phyloP scores from a whole-genome alignment of 2,797 vertebrate species.

The Scarus forsteni region DNA sequence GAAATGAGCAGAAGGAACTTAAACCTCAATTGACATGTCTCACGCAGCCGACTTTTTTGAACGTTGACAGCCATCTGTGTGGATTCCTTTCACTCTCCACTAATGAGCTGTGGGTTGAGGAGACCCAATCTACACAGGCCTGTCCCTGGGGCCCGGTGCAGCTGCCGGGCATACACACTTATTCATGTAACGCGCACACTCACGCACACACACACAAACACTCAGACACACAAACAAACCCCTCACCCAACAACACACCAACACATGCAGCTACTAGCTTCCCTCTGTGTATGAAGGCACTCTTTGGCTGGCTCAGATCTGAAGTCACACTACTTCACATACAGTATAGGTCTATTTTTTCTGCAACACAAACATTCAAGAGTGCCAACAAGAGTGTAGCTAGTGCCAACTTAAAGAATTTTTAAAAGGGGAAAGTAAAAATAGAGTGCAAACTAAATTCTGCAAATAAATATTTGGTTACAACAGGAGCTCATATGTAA shows the following conservation, averaged over 20 bases:
- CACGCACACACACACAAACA: conserved; percentile 23
- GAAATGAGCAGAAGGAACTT: conserved; percentile 85
- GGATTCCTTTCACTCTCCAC: conserved; percentile 87
- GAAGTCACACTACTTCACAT: conserved; percentile 72
- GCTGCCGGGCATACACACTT: conserved; percentile 81
- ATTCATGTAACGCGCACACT: conserved; percentile 11
- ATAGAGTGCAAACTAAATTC: conserved; percentile 39
- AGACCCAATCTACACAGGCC: conserved; percentile 85
- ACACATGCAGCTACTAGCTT: conserved; percentile 65
- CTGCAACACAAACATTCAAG: conserved; percentile 46
- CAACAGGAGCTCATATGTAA: conserved; percentile 31
- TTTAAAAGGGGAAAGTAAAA: conserved; percentile 11
- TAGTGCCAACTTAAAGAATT: conserved; percentile 37
- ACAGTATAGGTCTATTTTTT: conserved; percentile 55
- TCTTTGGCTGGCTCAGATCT: conserved; percentile 74
- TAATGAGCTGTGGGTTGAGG: conserved; percentile 87
- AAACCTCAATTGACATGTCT: conserved; percentile 89
- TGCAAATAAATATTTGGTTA: conserved; percentile 47
- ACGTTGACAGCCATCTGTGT: conserved; percentile 90
- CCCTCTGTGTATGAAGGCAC: conserved; percentile 66
- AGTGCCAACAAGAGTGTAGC: conserved; percentile 45
- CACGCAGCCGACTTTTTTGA: conserved; percentile 84
- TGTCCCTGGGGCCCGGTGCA: conserved; percentile 85
- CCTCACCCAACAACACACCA: conserved; percentile 29
- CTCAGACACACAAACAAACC: conserved; percentile 32